These are phyloP conservation scores for Ctenopoma kingsleyae DNA, from an alignment of 2,797 vertebrate species.

Conservation along the genomic window DNA sequence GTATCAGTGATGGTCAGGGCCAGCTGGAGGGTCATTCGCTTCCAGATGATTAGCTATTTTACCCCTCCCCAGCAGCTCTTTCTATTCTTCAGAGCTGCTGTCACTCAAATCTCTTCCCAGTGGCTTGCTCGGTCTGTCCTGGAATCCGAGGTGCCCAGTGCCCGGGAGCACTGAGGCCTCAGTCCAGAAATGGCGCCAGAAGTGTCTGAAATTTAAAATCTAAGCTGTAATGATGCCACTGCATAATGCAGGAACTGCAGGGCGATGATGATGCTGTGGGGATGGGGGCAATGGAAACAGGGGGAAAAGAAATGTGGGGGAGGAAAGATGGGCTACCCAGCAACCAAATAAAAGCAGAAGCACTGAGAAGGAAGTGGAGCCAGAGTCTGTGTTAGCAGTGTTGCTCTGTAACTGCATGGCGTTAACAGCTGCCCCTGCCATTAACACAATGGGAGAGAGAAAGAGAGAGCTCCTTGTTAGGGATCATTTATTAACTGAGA, in stretches of 20 bases:
- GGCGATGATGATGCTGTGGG: slow-evolving; percentile 43
- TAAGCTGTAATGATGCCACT: slow-evolving; percentile 90
- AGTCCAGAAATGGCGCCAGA: slow-evolving; percentile 86
- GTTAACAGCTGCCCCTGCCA: slow-evolving; percentile 92
- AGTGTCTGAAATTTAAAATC: slow-evolving; percentile 84
- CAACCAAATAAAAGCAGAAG: slow-evolving; percentile 83
- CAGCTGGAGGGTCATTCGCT: slow-evolving; percentile 78
- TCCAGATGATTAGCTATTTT: slow-evolving; percentile 90
- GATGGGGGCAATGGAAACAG: neutral
- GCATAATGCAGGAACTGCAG: slow-evolving; percentile 92
- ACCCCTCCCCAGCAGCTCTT: slow-evolving; percentile 57
- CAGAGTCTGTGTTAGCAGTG: slow-evolving; percentile 61
- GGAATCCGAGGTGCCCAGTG: slow-evolving; percentile 37
- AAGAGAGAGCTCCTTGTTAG: slow-evolving; percentile 90
- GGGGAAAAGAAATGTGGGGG: slow-evolving; percentile 73
- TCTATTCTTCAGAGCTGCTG: slow-evolving; percentile 60
- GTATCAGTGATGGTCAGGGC: slow-evolving; percentile 67
- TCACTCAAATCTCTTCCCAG: slow-evolving; percentile 65
- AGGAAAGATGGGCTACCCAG: slow-evolving; percentile 86
- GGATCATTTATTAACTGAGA: slow-evolving; percentile 99
- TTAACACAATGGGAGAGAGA: slow-evolving; percentile 86
- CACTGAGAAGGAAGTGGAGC: slow-evolving; percentile 54
- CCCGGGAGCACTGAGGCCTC: slow-evolving; percentile 87
- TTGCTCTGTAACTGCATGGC: slow-evolving; percentile 69
- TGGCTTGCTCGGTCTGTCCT: slow-evolving; percentile 65